phyloP scores from a whole-genome alignment of 2,797 vertebrate genomes.

The Chaunax sp. region DNA sequence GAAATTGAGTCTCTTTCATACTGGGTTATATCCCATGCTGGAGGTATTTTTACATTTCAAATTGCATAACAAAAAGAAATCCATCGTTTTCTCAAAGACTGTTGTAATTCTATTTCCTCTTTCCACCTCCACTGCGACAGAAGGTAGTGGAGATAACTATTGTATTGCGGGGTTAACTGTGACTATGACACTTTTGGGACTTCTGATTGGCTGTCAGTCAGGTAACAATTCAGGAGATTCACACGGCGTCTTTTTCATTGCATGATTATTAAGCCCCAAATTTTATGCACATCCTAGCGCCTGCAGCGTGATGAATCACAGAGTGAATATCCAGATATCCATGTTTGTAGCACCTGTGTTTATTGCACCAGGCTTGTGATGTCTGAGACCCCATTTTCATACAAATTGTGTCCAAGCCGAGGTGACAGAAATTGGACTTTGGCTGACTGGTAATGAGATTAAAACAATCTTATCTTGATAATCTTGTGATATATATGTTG shows the following conservation, averaged over 20 bases:
- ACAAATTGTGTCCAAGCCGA: constrained; percentile 21
- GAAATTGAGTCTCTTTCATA: constrained; percentile 5
- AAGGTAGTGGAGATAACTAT: constrained; percentile 4
- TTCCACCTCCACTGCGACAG: constrained; percentile 2
- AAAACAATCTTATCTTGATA: constrained; percentile 24
- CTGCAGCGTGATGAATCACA: constrained; percentile 27
- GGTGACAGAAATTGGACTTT: constrained; percentile 13
- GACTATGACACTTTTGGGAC: no score
- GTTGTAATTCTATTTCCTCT: neutral
- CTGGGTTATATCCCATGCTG: neutral
- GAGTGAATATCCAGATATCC: constrained; percentile 33
- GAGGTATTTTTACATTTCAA: constrained; percentile 23
- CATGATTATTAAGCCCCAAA: neutral
- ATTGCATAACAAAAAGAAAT: constrained; percentile 10
- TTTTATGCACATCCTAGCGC: constrained; percentile 3
- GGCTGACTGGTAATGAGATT: constrained; percentile 37
- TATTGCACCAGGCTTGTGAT: constrained; percentile 49
- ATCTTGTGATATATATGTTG: constrained; percentile 13
- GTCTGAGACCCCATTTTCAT: constrained; percentile 35
- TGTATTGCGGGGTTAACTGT: constrained; percentile 25
- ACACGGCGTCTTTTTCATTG: neutral
- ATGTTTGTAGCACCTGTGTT: constrained; percentile 53
- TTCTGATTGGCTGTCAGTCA: constrained; percentile 30
- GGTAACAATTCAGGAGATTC: no score
- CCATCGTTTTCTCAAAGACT: no score